Base-by-base conservation (phyloP, 2,888 invertebrate species). In the Nebria salina region DNA sequence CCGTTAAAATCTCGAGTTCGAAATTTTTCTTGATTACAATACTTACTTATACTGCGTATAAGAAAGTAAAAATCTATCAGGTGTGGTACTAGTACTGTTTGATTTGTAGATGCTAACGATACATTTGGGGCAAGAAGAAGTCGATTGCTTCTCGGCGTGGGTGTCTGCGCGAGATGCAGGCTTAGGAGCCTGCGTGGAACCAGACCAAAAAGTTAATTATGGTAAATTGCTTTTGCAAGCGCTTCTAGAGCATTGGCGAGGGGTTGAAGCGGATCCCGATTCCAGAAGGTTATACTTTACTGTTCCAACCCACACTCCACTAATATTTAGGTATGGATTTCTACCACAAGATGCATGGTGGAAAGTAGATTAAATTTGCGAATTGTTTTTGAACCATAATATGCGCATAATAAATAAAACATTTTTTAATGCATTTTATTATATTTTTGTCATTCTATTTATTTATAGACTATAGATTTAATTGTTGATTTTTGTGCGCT, bases 81-180 rank as follows among this genome's bases (percentile, higher is more conserved):
- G 13, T 34, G 82, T 41, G 80, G 34, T 79, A 75, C 65, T 81
- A 54, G 20, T 20, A 20, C 20, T 66, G 76, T 76, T 65, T 13
- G 42, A 76, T 68, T 83, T 85, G 76, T 84, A 96, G 96, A 96
- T 99, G 96, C 91, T 99, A 86, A 98, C 98, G 8, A 97, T 99
- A 88, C 98, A 99, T 87, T 91, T 99, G 85, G 96, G 96, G 0
- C 96, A 97, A 88, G 99, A 99, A 88, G 99, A 99, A 90, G 96
- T 96, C 0, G 99, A 99, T 88, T 99, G 98, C 88, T 95, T 99
- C 86, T 95, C 98, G 65, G 98, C 99, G 0, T 99, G 99, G 99
- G 97, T 99, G 3, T 98, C 98, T 75, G 97, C 98, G 0, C 95
- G 95, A 88, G 99, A 99, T 88, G 96, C 97, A 34, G 98, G 97